Conservation (phyloP, 92 coral and sea anemone genomes). For the Epizoanthus stellaris region DNA sequence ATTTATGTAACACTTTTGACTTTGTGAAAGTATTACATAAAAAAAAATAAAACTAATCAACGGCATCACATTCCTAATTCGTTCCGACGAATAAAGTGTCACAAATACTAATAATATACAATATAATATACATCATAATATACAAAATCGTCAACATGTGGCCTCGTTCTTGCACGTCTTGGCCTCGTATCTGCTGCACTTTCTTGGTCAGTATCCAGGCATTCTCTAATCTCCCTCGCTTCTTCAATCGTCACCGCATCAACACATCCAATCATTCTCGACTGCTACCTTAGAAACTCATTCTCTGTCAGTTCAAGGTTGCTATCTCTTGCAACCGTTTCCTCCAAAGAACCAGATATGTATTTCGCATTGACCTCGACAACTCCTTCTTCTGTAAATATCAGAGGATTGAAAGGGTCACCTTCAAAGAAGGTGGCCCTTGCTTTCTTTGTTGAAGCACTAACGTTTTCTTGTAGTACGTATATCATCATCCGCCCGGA, state of each 20-base stretch:
- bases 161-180: neutral
- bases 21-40: constrained; percentile 12
- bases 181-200: no score
- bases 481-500: constrained; percentile 13
- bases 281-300: no score
- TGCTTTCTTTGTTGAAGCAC: constrained; percentile 1
- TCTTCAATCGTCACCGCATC: no score
- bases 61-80: constrained; percentile 24
- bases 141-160: constrained; percentile 5
- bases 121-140: constrained; percentile 17
- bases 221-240: no score
- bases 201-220: no score
- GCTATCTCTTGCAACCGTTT: no score
- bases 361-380: no score
- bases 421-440: constrained; percentile 30
- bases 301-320: no score
- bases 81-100: constrained; percentile 10
- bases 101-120: no score
- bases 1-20: neutral
- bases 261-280: no score
- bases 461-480: neutral
- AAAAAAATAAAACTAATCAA: neutral
- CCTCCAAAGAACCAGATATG: no score
- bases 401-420: constrained; percentile 14
- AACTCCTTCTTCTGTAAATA: neutral